These are phyloP conservation scores for Chalcosyrphus nemorum DNA, from an alignment of 2,888 invertebrate genomes.

Conservation along the genomic window DNA sequence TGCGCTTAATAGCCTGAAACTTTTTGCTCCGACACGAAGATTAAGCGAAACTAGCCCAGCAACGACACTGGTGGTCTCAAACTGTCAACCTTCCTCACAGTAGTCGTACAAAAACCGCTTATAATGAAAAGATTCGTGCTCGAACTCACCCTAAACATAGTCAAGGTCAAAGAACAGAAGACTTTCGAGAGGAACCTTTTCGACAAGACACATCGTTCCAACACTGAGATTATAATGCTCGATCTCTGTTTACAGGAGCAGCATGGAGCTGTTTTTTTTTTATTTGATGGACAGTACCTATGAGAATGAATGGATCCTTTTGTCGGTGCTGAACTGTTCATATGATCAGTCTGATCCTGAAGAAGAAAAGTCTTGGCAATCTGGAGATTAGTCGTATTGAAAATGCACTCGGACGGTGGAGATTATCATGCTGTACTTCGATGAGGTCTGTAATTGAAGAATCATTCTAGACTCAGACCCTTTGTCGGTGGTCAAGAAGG, in stretches of 20 bases:
- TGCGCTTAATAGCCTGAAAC: no score
- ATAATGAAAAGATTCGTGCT: constrained; percentile 78
- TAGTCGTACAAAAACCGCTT: neutral
- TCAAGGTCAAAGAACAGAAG: constrained; percentile 98
- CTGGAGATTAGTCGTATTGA: no score
- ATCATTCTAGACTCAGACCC: constrained; percentile 98
- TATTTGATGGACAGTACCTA: constrained; percentile 99
- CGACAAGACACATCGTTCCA: constrained; percentile 97
- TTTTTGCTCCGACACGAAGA: no score
- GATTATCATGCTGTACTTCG: constrained; percentile 97
- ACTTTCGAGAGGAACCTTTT: constrained; percentile 99
- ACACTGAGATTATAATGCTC: constrained; percentile 99
- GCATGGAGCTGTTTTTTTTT: constrained; percentile 98
- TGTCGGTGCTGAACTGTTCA: constrained; percentile 96
- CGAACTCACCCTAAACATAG: constrained; percentile 96
- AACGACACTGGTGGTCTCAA: no score
- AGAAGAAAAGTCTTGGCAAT: constrained; percentile 96
- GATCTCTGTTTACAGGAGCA: constrained; percentile 98
- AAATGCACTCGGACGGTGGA: no score
- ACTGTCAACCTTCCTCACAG: constrained; percentile 36
- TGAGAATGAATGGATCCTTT: constrained; percentile 97
- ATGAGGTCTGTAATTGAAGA: constrained; percentile 99
- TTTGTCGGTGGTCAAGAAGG: constrained; percentile 94
- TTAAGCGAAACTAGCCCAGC: no score
- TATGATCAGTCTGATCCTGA: constrained; percentile 96